phyloP scores from a whole-genome alignment of 2,113 vertebrate species.

The Carassius carassius region DNA sequence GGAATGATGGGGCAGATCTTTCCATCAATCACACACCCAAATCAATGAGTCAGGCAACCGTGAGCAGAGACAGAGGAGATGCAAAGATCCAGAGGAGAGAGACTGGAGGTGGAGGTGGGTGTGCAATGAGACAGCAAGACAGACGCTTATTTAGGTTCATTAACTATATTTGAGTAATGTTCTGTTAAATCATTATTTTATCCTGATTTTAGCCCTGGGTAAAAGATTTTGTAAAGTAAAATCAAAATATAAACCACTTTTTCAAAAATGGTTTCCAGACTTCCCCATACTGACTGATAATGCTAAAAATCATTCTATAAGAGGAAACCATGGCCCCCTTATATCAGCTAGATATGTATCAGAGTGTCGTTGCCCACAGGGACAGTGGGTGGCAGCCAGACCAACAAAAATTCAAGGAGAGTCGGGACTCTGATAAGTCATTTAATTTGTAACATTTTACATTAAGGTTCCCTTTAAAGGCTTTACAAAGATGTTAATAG shows the following conservation, averaged over 20 bases:
- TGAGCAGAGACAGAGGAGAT: not conserved
- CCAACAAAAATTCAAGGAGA: not conserved
- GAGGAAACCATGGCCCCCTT: not conserved
- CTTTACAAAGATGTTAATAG: no score
- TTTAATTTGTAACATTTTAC: not conserved
- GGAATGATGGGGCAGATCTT: conserved; percentile 18
- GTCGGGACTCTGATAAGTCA: not conserved
- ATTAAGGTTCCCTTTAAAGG: no score
- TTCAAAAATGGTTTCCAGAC: not conserved
- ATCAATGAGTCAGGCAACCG: conserved; percentile 19
- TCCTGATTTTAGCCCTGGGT: not conserved
- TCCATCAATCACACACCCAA: conserved; percentile 37
- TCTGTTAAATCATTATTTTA: not conserved
- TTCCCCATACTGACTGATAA: not conserved
- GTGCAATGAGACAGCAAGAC: not conserved
- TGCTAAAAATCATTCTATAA: not conserved
- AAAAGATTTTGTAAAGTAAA: not conserved
- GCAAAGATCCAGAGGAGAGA: conserved; percentile 1
- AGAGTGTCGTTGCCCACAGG: not conserved
- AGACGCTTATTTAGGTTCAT: not conserved
- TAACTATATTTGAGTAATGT: not conserved
- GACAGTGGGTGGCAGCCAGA: not conserved
- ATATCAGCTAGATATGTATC: not conserved
- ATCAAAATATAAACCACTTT: not conserved
- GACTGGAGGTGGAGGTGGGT: not conserved